Conservation (phyloP, 2,797 vertebrate genomes). For the Sebastes baramenuke region DNA sequence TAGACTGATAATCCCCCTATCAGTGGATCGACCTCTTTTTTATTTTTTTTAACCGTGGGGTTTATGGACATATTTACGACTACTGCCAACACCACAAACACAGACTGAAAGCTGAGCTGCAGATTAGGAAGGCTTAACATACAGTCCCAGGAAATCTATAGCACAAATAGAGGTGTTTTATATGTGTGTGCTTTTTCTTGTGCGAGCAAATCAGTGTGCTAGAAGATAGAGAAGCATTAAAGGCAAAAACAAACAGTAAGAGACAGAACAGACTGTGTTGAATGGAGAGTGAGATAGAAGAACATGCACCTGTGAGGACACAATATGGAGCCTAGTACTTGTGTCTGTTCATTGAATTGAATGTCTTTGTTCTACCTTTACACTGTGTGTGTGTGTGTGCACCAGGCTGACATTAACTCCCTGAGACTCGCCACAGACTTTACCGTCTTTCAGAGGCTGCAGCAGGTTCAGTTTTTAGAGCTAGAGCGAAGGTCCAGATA, state of each 20-base stretch:
- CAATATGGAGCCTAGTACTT: conserved; percentile 5
- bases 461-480: too few relatives aligned
- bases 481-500: too few relatives aligned
- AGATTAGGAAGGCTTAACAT: conserved; percentile 65
- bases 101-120: conserved; percentile 48
- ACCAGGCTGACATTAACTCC: neutral
- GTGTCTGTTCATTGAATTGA: neutral
- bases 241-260: neutral
- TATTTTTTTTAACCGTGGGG: neutral
- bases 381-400: neutral
- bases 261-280: conserved; percentile 7
- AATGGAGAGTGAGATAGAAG: conserved; percentile 24
- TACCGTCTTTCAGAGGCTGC: too few relatives aligned
- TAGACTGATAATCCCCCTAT: conserved; percentile 47
- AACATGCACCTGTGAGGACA: conserved; percentile 1
- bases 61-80: conserved; percentile 56
- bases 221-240: conserved; percentile 1
- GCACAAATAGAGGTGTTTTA: conserved; percentile 45
- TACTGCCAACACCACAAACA: conserved; percentile 37
- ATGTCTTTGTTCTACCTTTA: conserved; percentile 15
- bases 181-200: conserved; percentile 6
- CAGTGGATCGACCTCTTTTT: conserved; percentile 22
- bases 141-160: conserved; percentile 46
- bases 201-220: conserved; percentile 4
- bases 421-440: too few relatives aligned